A percentile compares a stretch with the other conserved stretches of the same genome.
Conservation (phyloP, 1,140 invertebrate species). For the Papilio aristodemus region DNA sequence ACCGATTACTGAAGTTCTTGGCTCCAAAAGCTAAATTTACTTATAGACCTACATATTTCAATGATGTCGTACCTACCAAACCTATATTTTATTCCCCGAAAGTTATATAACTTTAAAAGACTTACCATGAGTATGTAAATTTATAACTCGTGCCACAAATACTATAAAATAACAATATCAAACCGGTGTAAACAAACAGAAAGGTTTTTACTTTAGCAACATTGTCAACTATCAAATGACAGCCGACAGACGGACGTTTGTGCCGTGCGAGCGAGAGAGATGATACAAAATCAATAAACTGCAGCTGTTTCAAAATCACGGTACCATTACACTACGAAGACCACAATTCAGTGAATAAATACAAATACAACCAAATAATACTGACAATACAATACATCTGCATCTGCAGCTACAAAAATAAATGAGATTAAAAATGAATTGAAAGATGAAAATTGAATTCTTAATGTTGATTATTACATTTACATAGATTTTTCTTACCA, state of each 20-base stretch:
- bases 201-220: slow-evolving; percentile 4
- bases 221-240: slow-evolving; percentile 2
- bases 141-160: background rate
- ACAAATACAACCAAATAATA: background rate
- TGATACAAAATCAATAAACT: slow-evolving; percentile 19
- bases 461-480: no score
- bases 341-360: background rate
- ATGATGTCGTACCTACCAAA: background rate
- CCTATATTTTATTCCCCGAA: background rate
- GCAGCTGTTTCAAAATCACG: slow-evolving; percentile 22
- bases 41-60: no score
- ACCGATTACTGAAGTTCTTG: no score
- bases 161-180: slow-evolving; percentile 20
- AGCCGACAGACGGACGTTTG: slow-evolving; percentile 1
- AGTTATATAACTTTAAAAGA: background rate
- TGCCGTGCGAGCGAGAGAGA: slow-evolving; percentile 14
- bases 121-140: background rate
- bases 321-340: slow-evolving; percentile 6
- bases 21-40: no score
- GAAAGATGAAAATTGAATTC: no score
- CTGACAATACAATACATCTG: background rate
- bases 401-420: no score
- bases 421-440: no score
- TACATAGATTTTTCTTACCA: no score
- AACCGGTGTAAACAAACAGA: slow-evolving; percentile 19